phyloP scores from a whole-genome alignment of 2,113 vertebrate genomes.

The Albula glossodonta region DNA sequence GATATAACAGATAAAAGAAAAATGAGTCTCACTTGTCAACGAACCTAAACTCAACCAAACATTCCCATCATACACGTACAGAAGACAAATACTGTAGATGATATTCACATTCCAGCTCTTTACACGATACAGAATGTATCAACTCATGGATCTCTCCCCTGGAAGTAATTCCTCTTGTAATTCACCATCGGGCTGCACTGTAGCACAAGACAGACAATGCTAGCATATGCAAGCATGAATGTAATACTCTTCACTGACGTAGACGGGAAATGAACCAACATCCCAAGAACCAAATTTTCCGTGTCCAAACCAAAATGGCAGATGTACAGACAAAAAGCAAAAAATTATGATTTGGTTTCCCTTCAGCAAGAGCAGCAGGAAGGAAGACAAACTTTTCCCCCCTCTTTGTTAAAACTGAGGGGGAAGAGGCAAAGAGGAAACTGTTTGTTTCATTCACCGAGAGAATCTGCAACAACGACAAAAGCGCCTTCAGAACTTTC shows the following conservation, averaged over 20 bases:
- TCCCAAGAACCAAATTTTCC: too few relatives aligned
- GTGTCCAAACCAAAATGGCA: not conserved
- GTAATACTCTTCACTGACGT: too few relatives aligned
- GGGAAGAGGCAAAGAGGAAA: not conserved
- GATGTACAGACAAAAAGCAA: not conserved
- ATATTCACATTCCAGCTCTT: not conserved
- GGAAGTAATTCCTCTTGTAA: too few relatives aligned
- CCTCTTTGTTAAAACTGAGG: not conserved
- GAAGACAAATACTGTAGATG: not conserved
- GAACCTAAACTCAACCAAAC: not conserved
- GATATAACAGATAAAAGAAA: constrained; percentile 10
- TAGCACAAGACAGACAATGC: too few relatives aligned
- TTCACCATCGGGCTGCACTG: too few relatives aligned
- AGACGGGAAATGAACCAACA: not conserved
- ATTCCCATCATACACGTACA: not conserved
- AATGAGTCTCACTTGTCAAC: not conserved
- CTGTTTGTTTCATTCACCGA: too few relatives aligned
- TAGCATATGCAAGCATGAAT: too few relatives aligned
- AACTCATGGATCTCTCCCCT: too few relatives aligned
- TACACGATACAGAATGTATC: too few relatives aligned
- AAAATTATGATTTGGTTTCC: not conserved
- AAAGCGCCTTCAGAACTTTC: not conserved
- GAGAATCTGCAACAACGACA: not conserved
- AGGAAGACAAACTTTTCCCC: not conserved
- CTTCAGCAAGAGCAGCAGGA: not conserved